phyloP scores from a whole-genome alignment of 2,888 invertebrate genomes.

The Acanthosepion lycidas region DNA sequence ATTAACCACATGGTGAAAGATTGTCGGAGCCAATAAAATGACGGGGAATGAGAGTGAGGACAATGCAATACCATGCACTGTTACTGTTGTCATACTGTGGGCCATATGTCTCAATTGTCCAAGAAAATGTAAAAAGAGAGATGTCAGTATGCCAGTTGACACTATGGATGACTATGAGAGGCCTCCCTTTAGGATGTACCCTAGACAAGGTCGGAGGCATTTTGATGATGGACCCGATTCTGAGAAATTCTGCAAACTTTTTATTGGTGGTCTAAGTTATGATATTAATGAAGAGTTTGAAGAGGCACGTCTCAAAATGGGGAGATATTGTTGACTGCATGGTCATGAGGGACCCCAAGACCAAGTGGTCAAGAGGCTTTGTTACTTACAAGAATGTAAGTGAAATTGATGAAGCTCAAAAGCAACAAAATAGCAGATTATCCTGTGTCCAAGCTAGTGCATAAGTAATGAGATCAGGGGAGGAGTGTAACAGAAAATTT shows the following conservation, averaged over 20 bases:
- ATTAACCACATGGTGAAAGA: no score
- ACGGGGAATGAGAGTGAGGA: no score
- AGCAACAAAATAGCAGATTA: slow-evolving; percentile 59
- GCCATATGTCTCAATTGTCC: no score
- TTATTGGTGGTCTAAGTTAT: slow-evolving; percentile 97
- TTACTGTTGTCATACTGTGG: no score
- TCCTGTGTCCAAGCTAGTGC: no score
- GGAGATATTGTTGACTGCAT: slow-evolving; percentile 81
- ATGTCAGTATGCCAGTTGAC: no score
- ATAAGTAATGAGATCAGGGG: no score
- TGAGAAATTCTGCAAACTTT: slow-evolving; percentile 86
- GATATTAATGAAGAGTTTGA: slow-evolving; percentile 93
- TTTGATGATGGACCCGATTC: slow-evolving; percentile 59
- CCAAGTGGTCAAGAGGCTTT: slow-evolving; percentile 87
- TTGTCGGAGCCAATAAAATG: no score
- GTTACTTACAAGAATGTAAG: slow-evolving; percentile 94
- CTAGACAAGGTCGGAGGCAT: slow-evolving; percentile 40
- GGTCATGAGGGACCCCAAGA: slow-evolving; percentile 69
- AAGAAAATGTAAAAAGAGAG: no score
- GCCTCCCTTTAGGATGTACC: neutral
- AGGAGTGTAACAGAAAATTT: no score
- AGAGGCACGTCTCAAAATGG: slow-evolving; percentile 96
- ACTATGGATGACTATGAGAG: no score
- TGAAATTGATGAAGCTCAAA: slow-evolving; percentile 97
- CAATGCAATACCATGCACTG: no score